Evolutionary conservation across 2,888 invertebrate species (phyloP).

Genomic region (Venustoraphidia nigricollis): DNA sequence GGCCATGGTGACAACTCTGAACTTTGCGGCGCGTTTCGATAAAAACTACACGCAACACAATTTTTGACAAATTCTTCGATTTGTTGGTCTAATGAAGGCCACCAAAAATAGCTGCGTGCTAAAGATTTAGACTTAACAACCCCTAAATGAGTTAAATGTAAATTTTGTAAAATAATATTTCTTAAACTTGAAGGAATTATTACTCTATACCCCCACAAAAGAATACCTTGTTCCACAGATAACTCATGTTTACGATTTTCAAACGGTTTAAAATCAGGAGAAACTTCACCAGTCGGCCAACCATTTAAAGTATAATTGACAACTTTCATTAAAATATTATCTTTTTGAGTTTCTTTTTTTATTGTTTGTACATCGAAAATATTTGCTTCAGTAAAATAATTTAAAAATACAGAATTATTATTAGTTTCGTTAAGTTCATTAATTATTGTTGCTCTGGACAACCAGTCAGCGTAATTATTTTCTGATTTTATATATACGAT

Average conservation of each 20-base stretch:
- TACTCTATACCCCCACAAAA: not conserved
- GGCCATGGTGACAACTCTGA: not conserved
- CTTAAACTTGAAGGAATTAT: not conserved
- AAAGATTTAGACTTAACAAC: not conserved
- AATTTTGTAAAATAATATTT: not conserved
- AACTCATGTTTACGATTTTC: not conserved
- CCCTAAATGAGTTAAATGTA: not conserved
- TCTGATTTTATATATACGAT: constrained; percentile 9
- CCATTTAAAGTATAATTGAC: too few relatives aligned
- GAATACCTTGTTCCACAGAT: not conserved
- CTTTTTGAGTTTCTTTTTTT: not conserved
- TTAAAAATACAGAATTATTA: not conserved
- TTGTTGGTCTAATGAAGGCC: not conserved
- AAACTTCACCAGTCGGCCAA: too few relatives aligned
- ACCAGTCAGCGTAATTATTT: constrained; percentile 11
- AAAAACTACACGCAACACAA: not conserved
- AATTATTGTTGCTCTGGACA: constrained; percentile 9
- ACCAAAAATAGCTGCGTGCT: not conserved
- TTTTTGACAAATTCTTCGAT: not conserved
- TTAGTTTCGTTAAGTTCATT: constrained; percentile 1
- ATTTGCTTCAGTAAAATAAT: not conserved
- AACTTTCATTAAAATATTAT: not conserved
- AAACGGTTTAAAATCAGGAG: too few relatives aligned
- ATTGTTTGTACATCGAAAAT: not conserved
- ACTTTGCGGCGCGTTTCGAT: not conserved